Base-by-base conservation (phyloP, 1,140 invertebrate genomes). In the Euwallacea similis region DNA sequence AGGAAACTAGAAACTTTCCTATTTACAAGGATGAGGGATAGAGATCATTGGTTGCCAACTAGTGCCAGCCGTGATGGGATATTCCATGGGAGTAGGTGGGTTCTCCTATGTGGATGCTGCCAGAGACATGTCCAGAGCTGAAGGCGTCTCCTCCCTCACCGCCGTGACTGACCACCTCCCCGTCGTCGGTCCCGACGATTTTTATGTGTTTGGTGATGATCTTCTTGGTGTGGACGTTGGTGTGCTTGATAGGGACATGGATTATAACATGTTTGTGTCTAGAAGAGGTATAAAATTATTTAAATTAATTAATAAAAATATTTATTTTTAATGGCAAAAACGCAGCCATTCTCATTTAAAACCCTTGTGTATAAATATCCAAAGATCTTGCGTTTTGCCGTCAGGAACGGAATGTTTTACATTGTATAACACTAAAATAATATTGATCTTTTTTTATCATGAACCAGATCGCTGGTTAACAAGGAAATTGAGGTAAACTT, bases 141-240 rank as follows among this genome's bases (percentile, higher is more conserved):
- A 72, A 72, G 33, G 47, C 71, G 41, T 72, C 71, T 6, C 59
- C 65, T 0, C 59, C 47, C 54, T 67, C 71, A 42, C 71, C 56
- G 21, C 71, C 71, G 15, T 68, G 42, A 42, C 71, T 62, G 7
- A 72, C 71, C 8, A 72, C 71, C 21, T 72, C 71, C 0, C 71
- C 71, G 41, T 72, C 65, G 42, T 72, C 71, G 0, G 47, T 33
- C 6, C 62, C 58, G 10, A 53, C 16, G 16, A 47, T 42, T 59
- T 53, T 72, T 10, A 72, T 56, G 15, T 72, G 71, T 58, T 72
- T 72, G 15, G 71, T 72, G 50, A 72, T 53, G 47, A 72, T 72
- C 63, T 72, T 72, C 42, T 72, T 72, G n/a, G 63, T 65, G 50
- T 72, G 71, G n/a, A 72, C 71, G 59, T 72, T 72, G 13, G 54